Evolutionary conservation across 1,140 invertebrate species (phyloP), one percentile per base, ranked within the genome.

Genomic region (Catajapyx aquilonaris): DNA sequence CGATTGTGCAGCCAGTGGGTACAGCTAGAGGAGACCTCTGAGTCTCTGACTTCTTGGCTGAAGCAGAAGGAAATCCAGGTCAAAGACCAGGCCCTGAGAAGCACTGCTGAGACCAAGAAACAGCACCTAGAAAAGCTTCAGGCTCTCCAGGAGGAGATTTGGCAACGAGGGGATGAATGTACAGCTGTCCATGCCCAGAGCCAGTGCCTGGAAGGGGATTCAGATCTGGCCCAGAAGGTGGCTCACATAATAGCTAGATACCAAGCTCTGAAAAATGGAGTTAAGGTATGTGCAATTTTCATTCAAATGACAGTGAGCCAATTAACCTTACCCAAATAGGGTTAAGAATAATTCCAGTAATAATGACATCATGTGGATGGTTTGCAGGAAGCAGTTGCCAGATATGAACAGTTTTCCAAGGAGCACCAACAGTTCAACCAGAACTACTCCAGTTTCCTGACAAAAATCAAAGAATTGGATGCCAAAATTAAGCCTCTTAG

Each of bases 61-160:
- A 80, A 83, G 49, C 64, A 75, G 28, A 78, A 79, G 49, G 87
- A 94, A 61, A 62, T 63, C 32, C 68, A 80, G 52, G 64, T 90
- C 0, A 84, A 85, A 56, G 87, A 94, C 54, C 81, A 87, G 56
- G 81, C 80, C 45, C 61, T 94, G 4, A 87, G 84, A 52, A 85
- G 72, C 49, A 81, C 73, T 4, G 66, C 81, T 15, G 74, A 79
- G 41, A 69, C 81, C 1, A 95, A 95, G 55, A 58, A 72, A 40
- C 57, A 59, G 10, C 80, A 93, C 60, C 62, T 90, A 19, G 67
- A 77, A 25, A 84, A 81, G 51, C 59, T 94, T 0, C 73, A 75
- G 45, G 59, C 60, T 20, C 58, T 87, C 25, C 72, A 84, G 52
- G 61, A 67, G 41, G 78, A 84, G 46, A 75, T 95, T 33, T 44